Conservation (phyloP, 1,140 invertebrate genomes). For the Sminthurides bifidus region DNA sequence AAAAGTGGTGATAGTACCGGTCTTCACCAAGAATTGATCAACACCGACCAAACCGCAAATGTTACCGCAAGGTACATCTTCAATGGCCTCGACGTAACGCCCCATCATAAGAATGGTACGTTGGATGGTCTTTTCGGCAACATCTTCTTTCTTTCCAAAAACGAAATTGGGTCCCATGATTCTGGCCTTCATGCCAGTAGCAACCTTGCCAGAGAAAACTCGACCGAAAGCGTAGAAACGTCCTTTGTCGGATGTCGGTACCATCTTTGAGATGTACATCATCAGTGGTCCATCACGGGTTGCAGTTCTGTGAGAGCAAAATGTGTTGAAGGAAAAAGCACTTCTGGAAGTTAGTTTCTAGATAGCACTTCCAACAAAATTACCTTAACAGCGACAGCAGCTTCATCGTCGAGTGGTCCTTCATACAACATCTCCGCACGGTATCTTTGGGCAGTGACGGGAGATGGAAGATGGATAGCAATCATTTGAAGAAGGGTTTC, state of each 20-base stretch:
- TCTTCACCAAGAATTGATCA: slow-evolving; percentile 98
- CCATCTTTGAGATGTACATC: slow-evolving; percentile 99
- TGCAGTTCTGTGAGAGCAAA: slow-evolving; percentile 60
- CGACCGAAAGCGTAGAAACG: slow-evolving; percentile 99
- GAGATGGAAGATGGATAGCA: slow-evolving; percentile 97
- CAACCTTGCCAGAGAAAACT: slow-evolving; percentile 92
- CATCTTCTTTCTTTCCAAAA: slow-evolving; percentile 97
- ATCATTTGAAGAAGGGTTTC: slow-evolving; percentile 99
- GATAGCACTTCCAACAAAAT: neutral
- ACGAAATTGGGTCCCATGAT: slow-evolving; percentile 98
- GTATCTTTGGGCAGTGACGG: slow-evolving; percentile 97
- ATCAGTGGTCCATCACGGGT: slow-evolving; percentile 93
- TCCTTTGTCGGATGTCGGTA: slow-evolving; percentile 98
- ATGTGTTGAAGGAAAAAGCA: slow-evolving; percentile 7
- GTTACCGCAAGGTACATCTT: slow-evolving; percentile 98
- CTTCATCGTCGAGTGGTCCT: slow-evolving; percentile 94
- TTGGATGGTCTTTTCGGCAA: slow-evolving; percentile 98
- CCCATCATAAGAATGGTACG: slow-evolving; percentile 99
- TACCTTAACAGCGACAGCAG: slow-evolving; percentile 75
- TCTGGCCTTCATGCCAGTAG: slow-evolving; percentile 87
- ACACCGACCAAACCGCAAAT: slow-evolving; percentile 99
- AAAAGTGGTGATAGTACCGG: slow-evolving; percentile 96
- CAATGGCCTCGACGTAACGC: slow-evolving; percentile 97
- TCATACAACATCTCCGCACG: slow-evolving; percentile 98
- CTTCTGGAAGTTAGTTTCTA: neutral